phyloP scores from a whole-genome alignment of 1,140 invertebrate genomes.

The Notospermus geniculatus region DNA sequence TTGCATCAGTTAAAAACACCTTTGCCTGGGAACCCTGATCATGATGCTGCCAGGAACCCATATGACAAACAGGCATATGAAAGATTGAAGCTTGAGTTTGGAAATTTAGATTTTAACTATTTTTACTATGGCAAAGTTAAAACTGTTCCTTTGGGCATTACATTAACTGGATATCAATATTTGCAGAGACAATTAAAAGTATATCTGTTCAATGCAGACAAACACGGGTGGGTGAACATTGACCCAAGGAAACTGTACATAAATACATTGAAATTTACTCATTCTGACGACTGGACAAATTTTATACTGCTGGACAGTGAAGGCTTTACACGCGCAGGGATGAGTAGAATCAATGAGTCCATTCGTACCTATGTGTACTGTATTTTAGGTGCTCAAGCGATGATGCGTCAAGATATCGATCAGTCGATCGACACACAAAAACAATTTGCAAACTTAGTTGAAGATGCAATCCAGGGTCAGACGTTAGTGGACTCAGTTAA shows the following conservation, averaged over 20 bases:
- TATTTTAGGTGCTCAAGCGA: slow-evolving; percentile 3
- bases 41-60: background rate
- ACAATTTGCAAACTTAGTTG: background rate
- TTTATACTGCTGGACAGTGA: background rate
- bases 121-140: background rate
- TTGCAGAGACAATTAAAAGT: background rate
- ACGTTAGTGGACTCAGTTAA: too few species aligned
- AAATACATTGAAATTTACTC: too few species aligned
- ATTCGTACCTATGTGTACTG: slow-evolving; percentile 2
- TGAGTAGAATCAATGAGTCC: background rate
- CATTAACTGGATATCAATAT: background rate
- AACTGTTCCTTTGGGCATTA: background rate
- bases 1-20: background rate
- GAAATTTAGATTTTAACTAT: background rate
- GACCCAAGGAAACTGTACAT: too few species aligned
- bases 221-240: too few species aligned
- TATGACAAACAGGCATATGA: slow-evolving; percentile 1
- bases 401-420: background rate
- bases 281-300: background rate
- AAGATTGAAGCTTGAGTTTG: background rate
- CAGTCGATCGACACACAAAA: background rate
- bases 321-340: background rate
- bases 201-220: too few species aligned
- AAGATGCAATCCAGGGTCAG: background rate
- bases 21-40: background rate